These are phyloP conservation scores for Puma concolor DNA, from an alignment of 2,113 vertebrate species.

Conservation along the genomic window DNA sequence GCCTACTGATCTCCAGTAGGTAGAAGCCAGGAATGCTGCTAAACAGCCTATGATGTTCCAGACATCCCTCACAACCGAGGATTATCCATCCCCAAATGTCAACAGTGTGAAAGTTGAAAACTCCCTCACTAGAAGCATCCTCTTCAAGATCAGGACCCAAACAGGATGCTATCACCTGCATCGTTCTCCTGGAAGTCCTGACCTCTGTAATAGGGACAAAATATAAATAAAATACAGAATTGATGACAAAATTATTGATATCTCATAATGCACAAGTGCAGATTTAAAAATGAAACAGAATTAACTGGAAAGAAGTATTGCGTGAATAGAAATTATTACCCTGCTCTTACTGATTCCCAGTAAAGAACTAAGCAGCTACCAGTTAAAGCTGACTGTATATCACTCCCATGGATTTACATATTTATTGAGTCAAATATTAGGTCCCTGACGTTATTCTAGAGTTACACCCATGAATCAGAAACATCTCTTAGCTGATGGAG, in stretches of 20 bases:
- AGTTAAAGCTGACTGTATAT: not conserved
- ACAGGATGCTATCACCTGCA: not conserved
- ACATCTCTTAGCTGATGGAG: not conserved
- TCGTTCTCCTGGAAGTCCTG: not conserved
- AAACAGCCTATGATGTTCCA: not conserved
- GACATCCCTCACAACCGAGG: not conserved
- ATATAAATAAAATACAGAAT: not conserved
- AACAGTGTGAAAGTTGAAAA: not conserved
- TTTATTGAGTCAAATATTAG: not conserved
- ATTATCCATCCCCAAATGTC: not conserved
- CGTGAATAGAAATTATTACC: not conserved
- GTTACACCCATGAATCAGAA: not conserved
- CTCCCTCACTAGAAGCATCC: not conserved
- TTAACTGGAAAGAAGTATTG: not conserved
- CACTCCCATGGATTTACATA: not conserved
- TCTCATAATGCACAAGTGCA: not conserved
- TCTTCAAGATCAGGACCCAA: not conserved
- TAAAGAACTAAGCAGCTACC: not conserved
- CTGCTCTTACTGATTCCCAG: not conserved
- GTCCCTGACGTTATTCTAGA: not conserved
- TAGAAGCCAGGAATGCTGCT: not conserved
- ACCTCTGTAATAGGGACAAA: not conserved
- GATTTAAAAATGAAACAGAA: slow-evolving; percentile 47
- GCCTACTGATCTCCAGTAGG: not conserved
- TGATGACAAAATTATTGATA: not conserved